phyloP scores from a whole-genome alignment of 2,888 invertebrate genomes.

The Cheilosia soror region DNA sequence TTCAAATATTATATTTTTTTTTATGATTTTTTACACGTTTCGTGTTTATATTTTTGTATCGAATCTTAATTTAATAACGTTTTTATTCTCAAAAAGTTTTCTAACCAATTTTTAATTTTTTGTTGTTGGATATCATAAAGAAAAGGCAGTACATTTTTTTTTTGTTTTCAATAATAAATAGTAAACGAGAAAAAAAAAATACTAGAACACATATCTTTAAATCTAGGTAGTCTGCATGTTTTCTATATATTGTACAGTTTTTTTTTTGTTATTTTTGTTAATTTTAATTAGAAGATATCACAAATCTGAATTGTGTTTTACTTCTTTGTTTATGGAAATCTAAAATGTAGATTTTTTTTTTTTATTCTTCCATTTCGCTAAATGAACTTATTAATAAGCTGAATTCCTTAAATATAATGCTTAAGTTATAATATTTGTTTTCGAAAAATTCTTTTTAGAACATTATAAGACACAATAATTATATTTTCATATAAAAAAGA shows the following conservation, averaged over 20 bases:
- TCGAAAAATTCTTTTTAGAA: conserved; percentile 17
- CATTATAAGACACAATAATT: conserved; percentile 43
- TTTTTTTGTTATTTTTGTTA: background rate
- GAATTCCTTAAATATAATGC: conserved; percentile 14
- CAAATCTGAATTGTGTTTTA: conserved; percentile 51
- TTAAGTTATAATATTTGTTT: conserved; percentile 17
- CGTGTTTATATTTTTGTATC: background rate
- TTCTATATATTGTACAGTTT: conserved; percentile 3
- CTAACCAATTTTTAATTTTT: background rate
- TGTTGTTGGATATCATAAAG: conserved; percentile 1
- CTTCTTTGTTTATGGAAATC: conserved; percentile 27
- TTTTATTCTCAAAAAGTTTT: background rate
- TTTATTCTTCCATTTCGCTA: conserved; percentile 8
- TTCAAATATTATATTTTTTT: background rate
- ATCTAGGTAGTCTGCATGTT: conserved; percentile 8
- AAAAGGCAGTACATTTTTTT: conserved; percentile 39
- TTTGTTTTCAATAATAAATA: conserved; percentile 22
- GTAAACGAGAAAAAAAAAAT: conserved; percentile 22
- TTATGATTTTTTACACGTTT: background rate
- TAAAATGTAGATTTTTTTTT: background rate
- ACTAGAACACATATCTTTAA: conserved; percentile 1
- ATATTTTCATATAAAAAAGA: conserved; percentile 32
- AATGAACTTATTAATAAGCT: conserved; percentile 8
- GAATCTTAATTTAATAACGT: background rate
- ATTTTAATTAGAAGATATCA: conserved; percentile 57